Evolutionary conservation across 2,888 invertebrate species (phyloP).

Genomic region (Priocnemis perturbator): DNA sequence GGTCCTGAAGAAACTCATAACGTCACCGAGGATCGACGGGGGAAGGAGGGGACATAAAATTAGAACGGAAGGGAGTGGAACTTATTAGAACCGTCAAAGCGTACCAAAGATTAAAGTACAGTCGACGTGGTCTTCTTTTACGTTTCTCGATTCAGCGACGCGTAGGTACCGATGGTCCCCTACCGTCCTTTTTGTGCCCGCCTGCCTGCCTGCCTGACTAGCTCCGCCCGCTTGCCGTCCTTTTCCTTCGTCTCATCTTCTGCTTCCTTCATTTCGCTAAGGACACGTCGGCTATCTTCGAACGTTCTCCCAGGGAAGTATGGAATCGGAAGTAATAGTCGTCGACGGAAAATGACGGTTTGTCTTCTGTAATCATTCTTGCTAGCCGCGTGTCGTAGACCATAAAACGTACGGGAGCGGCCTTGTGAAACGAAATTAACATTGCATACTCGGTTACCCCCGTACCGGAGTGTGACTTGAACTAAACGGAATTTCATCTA

Average conservation of each 20-base stretch:
- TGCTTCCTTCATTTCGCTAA: neutral
- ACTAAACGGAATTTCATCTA: no score
- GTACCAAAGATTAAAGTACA: constrained; percentile 46
- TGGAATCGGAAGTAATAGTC: constrained; percentile 35
- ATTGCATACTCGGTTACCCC: neutral
- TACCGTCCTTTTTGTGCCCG: neutral
- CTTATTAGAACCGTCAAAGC: constrained; percentile 52
- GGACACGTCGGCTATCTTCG: constrained; percentile 25
- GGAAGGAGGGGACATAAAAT: constrained; percentile 31
- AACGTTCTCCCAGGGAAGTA: constrained; percentile 25
- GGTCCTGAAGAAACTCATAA: constrained; percentile 42
- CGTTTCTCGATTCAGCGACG: constrained; percentile 36
- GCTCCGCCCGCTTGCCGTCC: neutral
- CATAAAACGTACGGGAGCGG: constrained; percentile 16
- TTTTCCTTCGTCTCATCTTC: neutral
- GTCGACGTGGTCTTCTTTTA: constrained; percentile 25
- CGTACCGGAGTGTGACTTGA: neutral
- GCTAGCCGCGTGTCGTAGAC: constrained; percentile 1
- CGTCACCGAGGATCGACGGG: constrained; percentile 21
- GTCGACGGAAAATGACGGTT: constrained; percentile 44
- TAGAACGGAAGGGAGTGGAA: constrained; percentile 29
- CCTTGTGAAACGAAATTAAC: constrained; percentile 5
- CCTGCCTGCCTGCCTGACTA: neutral
- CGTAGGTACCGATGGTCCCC: constrained; percentile 30
- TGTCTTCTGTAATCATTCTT: constrained; percentile 21